Conservation (phyloP, 1,140 invertebrate genomes). For the Plectus sambesii region DNA sequence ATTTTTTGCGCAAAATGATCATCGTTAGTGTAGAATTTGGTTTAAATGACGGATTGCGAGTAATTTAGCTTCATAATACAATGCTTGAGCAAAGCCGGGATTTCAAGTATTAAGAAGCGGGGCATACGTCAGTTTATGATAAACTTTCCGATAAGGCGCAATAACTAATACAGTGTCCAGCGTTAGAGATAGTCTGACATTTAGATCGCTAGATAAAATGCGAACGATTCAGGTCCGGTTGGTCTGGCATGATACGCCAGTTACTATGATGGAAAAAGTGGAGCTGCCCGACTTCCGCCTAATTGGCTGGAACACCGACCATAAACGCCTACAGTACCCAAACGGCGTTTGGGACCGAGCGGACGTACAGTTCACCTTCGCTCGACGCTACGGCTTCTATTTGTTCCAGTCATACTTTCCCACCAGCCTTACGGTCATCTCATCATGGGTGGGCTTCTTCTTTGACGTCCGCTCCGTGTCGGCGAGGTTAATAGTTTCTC, state of each 20-base stretch:
- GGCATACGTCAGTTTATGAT: too few species aligned
- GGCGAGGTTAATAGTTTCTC: conserved; percentile 26
- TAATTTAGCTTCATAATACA: too few species aligned
- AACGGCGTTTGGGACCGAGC: conserved; percentile 43
- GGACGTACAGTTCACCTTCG: conserved; percentile 44
- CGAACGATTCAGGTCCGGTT: too few species aligned
- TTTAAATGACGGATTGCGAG: too few species aligned
- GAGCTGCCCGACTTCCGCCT: conserved; percentile 44
- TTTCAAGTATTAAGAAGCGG: too few species aligned
- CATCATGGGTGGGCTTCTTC: conserved; percentile 44
- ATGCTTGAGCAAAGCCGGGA: too few species aligned
- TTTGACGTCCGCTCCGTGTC: conserved; percentile 43
- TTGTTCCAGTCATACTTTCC: conserved; percentile 45
- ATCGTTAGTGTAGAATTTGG: too few species aligned
- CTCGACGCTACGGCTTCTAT: conserved; percentile 44
- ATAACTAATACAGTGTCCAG: too few species aligned
- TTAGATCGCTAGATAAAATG: too few species aligned
- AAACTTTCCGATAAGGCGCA: too few species aligned
- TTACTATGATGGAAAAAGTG: conserved; percentile 46
- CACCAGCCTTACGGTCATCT: conserved; percentile 42
- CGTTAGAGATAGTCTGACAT: too few species aligned
- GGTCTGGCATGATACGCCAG: conserved; percentile 42
- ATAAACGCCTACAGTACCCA: conserved; percentile 39
- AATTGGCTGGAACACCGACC: conserved; percentile 44
- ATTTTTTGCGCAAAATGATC: too few species aligned